Percentiles rank a stretch among this genome's conserved stretches.
phyloP scores from a whole-genome alignment of 2,797 vertebrate genomes.

The Sylvilagus floridanus region DNA sequence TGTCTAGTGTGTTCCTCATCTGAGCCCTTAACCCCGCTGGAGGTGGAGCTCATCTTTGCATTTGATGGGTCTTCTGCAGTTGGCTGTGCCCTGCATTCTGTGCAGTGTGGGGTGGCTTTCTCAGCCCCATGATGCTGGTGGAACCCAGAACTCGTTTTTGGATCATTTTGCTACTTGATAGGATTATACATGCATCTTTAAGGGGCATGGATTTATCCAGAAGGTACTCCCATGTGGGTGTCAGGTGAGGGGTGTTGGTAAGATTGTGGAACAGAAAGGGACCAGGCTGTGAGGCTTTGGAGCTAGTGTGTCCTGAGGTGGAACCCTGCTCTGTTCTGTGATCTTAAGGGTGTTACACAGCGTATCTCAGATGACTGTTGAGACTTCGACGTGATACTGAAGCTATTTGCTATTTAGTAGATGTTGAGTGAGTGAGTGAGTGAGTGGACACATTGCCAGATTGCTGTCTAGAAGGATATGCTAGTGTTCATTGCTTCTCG shows the following conservation, averaged over 20 bases:
- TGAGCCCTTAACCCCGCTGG: background rate
- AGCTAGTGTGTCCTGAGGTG: background rate
- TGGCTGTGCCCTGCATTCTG: background rate
- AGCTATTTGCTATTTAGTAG: constrained; percentile 6
- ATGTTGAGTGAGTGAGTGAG: background rate
- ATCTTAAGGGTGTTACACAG: background rate
- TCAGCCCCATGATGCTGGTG: background rate
- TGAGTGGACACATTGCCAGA: background rate
- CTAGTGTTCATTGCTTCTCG: background rate
- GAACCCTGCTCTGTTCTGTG: background rate
- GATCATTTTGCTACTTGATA: background rate
- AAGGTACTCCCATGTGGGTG: background rate
- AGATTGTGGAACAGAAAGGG: background rate
- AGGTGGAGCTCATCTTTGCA: background rate
- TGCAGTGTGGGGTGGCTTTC: background rate
- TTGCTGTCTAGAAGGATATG: background rate
- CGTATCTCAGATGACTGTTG: background rate
- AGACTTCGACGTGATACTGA: background rate
- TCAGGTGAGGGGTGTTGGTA: background rate
- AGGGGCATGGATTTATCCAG: background rate
- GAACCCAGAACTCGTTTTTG: background rate
- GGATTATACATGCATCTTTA: background rate
- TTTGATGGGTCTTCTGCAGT: background rate
- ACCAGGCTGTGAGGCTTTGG: constrained; percentile 1
- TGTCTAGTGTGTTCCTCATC: background rate